phyloP scores from a whole-genome alignment of 2,888 invertebrate genomes.

The Hedychridium roseum region DNA sequence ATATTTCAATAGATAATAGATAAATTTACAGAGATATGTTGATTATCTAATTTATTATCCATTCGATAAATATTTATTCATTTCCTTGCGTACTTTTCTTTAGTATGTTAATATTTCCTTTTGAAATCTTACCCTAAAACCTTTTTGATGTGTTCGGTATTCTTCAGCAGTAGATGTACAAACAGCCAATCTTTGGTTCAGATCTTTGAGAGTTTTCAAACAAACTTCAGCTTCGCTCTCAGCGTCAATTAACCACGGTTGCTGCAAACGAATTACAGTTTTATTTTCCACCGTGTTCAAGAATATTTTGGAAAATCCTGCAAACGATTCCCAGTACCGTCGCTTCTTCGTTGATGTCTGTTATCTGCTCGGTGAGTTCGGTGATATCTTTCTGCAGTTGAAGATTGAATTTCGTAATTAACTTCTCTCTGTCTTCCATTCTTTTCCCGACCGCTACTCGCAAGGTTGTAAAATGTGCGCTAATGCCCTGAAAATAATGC shows the following conservation, averaged over 20 bases:
- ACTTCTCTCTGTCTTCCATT: constrained; percentile 73
- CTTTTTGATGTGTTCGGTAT: constrained; percentile 83
- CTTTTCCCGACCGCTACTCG: constrained; percentile 76
- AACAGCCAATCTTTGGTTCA: constrained; percentile 71
- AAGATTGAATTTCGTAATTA: constrained; percentile 76
- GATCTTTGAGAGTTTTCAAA: constrained; percentile 70
- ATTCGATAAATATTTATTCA: too few species aligned
- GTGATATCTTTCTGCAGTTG: constrained; percentile 82
- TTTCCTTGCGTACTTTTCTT: too few species aligned
- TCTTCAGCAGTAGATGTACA: constrained; percentile 77
- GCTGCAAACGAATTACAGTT: too few species aligned
- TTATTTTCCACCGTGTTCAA: too few species aligned
- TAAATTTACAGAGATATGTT: too few species aligned
- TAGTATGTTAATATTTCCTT: too few species aligned
- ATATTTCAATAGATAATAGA: too few species aligned
- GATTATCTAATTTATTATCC: too few species aligned
- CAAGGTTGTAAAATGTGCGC: constrained; percentile 70
- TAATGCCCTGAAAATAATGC: constrained; percentile 64
- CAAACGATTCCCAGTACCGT: too few species aligned
- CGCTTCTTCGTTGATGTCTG: constrained; percentile 76
- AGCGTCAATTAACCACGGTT: constrained; percentile 77
- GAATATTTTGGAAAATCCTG: too few species aligned
- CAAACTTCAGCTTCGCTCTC: constrained; percentile 76
- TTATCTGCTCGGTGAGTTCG: constrained; percentile 76
- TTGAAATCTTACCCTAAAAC: constrained; percentile 86